Base-by-base conservation (phyloP, 1,140 invertebrate species). In the Archegozetes longisetosus region DNA sequence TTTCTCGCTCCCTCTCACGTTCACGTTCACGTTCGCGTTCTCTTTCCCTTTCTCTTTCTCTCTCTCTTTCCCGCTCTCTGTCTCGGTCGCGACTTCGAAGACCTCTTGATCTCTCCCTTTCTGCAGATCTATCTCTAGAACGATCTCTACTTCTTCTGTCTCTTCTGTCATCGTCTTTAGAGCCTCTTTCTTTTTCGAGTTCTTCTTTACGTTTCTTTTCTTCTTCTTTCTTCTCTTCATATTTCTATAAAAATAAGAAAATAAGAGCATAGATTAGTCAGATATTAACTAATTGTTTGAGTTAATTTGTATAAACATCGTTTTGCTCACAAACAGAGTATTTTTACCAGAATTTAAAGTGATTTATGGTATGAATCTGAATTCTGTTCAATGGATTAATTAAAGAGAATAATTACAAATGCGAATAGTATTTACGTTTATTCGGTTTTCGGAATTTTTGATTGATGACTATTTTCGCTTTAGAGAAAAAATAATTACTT, bases 191-290 rank as follows among this genome's bases (percentile, higher is more conserved):
- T 14, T 63, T 60, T 56, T 67, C 65, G 48, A 61, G 62, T 28
- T 55, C 62, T 27, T 67, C 71, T 53, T 63, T 68, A 62, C 63
- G 67, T 62, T 24, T 64, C 27, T 65, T 65, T 55, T 72, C 66
- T 53, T 70, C 70, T 55, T 70, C 68, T 64, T 70, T 66, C 47
- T 70, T 68, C 55, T 70, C 69, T 58, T 70, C 68, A 23, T 61
- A 64, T 58, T 64, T 67, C 66, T 68, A 55, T 23, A 59, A 55
- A 47, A 58, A 53, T 53, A 47, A 28, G 48, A 23, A 58, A 58
- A 54, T 26, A 24, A 22, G n/a, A 54, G 60, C 23, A 27, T 52
- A 58, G 24, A 50, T 53, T n/a, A 60, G 23, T 20, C 17, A 60
- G 26, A 17, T 20, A 20, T 48, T 6, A 55, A 28, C 26, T 12